Conservation (phyloP, 2,888 invertebrate species). For the Lasioglossum lativentre region DNA sequence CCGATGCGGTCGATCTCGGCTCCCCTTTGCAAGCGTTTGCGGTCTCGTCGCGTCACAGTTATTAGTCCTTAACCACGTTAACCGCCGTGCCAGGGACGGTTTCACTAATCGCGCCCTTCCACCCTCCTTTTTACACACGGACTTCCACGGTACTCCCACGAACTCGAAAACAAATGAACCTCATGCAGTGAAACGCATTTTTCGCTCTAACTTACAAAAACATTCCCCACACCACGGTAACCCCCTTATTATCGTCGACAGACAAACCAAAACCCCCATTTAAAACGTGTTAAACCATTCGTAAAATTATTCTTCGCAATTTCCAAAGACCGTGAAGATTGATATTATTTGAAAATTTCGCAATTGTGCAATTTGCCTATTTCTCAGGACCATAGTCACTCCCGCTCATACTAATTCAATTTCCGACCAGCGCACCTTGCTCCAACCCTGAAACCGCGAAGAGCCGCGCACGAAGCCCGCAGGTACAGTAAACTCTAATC, state of each 20-base stretch:
- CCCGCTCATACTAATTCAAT: constrained; percentile 25
- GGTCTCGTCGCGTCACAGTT: constrained; percentile 74
- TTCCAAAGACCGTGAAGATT: neutral
- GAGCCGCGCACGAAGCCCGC: constrained; percentile 33
- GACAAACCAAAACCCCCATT: neutral
- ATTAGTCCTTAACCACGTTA: constrained; percentile 74
- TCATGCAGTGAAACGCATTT: neutral
- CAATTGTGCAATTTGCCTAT: too few relatives aligned
- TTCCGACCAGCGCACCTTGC: constrained; percentile 32
- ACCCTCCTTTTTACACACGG: neutral
- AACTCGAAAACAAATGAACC: neutral
- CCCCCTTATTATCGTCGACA: neutral
- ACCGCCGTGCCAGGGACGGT: constrained; percentile 63
- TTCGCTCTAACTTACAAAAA: neutral
- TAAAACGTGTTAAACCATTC: neutral
- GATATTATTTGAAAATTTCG: too few relatives aligned
- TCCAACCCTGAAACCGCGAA: constrained; percentile 63
- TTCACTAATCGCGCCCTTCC: constrained; percentile 7
- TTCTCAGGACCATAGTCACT: neutral
- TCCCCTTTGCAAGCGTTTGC: constrained; percentile 64
- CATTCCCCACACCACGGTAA: neutral
- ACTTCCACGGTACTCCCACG: neutral
- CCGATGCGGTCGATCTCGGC: constrained; percentile 69
- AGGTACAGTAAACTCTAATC: constrained; percentile 78
- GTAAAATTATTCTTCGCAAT: neutral